phyloP scores from a whole-genome alignment of 35 echinoderm and acorn worm species.

The Chiridota heheva region DNA sequence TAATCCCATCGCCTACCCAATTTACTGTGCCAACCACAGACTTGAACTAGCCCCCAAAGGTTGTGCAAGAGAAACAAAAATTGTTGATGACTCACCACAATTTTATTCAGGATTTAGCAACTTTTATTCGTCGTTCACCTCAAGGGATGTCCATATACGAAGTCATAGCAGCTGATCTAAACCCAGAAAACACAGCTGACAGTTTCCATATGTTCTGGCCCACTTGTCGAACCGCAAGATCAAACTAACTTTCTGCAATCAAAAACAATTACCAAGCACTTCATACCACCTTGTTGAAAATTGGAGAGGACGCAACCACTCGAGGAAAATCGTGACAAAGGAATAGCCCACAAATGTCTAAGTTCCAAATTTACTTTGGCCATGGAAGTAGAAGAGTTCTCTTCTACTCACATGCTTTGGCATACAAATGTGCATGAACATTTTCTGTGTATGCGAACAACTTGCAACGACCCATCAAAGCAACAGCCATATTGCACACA shows the following conservation, averaged over 20 bases:
- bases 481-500: no score
- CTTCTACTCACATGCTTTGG: background rate
- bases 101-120: background rate
- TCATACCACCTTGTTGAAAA: background rate
- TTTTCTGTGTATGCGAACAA: background rate
- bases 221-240: background rate
- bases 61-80: background rate
- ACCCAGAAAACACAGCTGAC: background rate
- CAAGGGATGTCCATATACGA: background rate
- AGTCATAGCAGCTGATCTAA: background rate
- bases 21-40: conserved; percentile 4
- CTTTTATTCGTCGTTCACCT: conserved; percentile 6
- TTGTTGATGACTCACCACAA: background rate
- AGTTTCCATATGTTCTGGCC: background rate
- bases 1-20: background rate
- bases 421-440: background rate
- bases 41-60: background rate
- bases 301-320: background rate
- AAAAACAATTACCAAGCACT: background rate
- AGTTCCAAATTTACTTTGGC: background rate
- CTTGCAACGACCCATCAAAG: background rate
- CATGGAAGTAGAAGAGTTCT: background rate
- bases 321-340: no score
- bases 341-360: background rate
- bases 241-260: background rate